Base-by-base conservation (phyloP, 2,797 vertebrate species). In the Sebastes nivosus region DNA sequence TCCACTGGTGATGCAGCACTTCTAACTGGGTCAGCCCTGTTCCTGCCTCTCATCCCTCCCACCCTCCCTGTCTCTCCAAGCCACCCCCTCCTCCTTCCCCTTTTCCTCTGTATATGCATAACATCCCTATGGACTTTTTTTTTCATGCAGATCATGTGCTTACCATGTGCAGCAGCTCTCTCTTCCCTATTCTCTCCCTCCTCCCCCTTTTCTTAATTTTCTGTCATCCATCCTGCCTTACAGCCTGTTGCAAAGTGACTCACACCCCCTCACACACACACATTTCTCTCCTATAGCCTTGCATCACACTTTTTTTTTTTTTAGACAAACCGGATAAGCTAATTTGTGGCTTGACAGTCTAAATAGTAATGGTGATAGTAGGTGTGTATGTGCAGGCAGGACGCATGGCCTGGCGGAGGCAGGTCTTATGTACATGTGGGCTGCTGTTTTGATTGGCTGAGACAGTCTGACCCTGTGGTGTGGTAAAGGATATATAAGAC, bases 21-120 rank as follows among this genome's bases (percentile, higher is more conserved):
- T 92, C 87, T 93, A 94, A 89, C 67, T 94, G 92, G 94, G 93
- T 95, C 93, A 94, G 78, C 77, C 79, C 52, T 42, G 29, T 89
- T 84, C 79, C 81, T 80, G 71, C 79, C 75, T 85, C 60, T 52
- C 67, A 79, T 87, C 77, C 87, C 84, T 79, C 84, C 81, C 85
- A 72, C 76, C 72, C n/a, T 67, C 75, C 38, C 58, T 11, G 16
- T 66, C 61, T 82, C 81, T 85, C 72, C 67, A 79, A 72, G 70
- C 79, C 73, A 79, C 30, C 77, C 34, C 50, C 42, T 77, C 63
- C 59, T 69, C 36, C 18, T 32, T 46, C 30, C 68, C 67, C 22
- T 76, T 70, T 67, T 70, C 67, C 58, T 64, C 78, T 77, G 12
- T 81, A 74, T 50, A 77, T 82, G 55, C 81, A 75, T 75, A 60